A percentile compares a stretch with the other conserved stretches of the same genome.
Conservation (phyloP, 2,113 vertebrate species). For the Electrona antarctica region DNA sequence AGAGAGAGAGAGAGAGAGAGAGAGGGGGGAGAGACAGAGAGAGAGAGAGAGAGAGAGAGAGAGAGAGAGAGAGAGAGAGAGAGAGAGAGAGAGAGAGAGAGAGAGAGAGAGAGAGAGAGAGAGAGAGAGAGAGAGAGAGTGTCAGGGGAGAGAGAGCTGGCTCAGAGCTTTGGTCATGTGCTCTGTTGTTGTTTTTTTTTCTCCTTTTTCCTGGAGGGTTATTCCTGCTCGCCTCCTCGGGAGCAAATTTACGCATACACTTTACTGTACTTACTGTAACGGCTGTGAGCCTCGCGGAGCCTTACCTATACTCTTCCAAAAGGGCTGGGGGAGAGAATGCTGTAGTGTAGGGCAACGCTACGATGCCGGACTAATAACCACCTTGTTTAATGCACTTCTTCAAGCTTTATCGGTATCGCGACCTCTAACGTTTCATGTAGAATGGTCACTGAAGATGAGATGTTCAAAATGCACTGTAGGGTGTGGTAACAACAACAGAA, state of each 20-base stretch:
- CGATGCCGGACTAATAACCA: too few species aligned
- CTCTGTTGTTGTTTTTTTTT: slow-evolving; percentile 54
- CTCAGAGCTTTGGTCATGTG: slow-evolving; percentile 69
- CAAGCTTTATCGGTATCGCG: too few species aligned
- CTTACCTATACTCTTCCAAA: slow-evolving; percentile 29
- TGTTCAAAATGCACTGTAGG: too few species aligned
- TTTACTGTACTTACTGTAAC: slow-evolving; percentile 7
- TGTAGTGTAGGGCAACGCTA: too few species aligned
- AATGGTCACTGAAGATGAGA: too few species aligned
- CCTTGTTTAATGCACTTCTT: too few species aligned
- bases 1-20: not conserved
- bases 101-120: not conserved
- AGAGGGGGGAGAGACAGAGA: slow-evolving; percentile 46
- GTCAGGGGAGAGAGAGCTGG: slow-evolving; percentile 59
- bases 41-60: too few species aligned
- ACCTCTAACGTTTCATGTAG: too few species aligned
- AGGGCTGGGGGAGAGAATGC: slow-evolving; percentile 26
- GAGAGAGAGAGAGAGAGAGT: slow-evolving; percentile 3
- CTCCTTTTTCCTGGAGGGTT: slow-evolving; percentile 57
- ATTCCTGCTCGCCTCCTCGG: slow-evolving; percentile 44
- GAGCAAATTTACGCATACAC: slow-evolving; percentile 56
- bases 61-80: slow-evolving; percentile 45
- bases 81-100: slow-evolving; percentile 13
- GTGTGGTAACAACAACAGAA: too few species aligned
- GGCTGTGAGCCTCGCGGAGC: slow-evolving; percentile 32